Percentiles rank a stretch among this genome's conserved stretches.
Conservation (phyloP, 2,888 invertebrate genomes). For the Monochamus alternatus region DNA sequence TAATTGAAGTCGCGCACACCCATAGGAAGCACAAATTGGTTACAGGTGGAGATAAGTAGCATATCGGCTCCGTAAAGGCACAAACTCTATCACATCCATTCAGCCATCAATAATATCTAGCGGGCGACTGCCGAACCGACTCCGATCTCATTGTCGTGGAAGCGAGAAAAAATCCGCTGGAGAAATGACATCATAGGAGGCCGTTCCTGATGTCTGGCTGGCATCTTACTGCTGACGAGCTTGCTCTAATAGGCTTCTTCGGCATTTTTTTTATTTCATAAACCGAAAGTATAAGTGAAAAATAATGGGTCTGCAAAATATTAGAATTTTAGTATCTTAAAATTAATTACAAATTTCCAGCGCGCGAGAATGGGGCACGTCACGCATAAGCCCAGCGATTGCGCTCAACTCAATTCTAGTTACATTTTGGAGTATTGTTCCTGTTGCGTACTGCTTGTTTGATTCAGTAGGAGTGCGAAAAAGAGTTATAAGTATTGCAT, state of each 20-base stretch:
- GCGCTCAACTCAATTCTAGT: too few species aligned
- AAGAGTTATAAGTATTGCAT: too few species aligned
- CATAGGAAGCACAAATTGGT: constrained; percentile 35
- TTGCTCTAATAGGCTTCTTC: constrained; percentile 37
- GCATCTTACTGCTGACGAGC: constrained; percentile 43
- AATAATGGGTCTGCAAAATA: too few species aligned
- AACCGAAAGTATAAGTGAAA: too few species aligned
- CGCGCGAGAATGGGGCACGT: too few species aligned
- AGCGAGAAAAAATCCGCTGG: constrained; percentile 32
- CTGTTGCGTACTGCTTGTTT: too few species aligned
- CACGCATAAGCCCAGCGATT: too few species aligned
- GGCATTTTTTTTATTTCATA: too few species aligned
- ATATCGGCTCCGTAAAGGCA: constrained; percentile 25
- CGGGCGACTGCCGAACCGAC: neutral
- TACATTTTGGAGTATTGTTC: too few species aligned
- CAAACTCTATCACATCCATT: constrained; percentile 30
- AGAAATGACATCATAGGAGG: constrained; percentile 49
- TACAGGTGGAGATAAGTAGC: constrained; percentile 45
- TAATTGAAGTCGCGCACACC: constrained; percentile 39
- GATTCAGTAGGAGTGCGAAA: too few species aligned
- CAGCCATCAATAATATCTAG: constrained; percentile 26
- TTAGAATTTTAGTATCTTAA: too few species aligned
- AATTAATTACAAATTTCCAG: too few species aligned
- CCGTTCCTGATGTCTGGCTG: constrained; percentile 46
- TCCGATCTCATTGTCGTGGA: constrained; percentile 2